Base-by-base conservation (phyloP, 2,113 vertebrate genomes). In the Erythrolamprus reginae region DNA sequence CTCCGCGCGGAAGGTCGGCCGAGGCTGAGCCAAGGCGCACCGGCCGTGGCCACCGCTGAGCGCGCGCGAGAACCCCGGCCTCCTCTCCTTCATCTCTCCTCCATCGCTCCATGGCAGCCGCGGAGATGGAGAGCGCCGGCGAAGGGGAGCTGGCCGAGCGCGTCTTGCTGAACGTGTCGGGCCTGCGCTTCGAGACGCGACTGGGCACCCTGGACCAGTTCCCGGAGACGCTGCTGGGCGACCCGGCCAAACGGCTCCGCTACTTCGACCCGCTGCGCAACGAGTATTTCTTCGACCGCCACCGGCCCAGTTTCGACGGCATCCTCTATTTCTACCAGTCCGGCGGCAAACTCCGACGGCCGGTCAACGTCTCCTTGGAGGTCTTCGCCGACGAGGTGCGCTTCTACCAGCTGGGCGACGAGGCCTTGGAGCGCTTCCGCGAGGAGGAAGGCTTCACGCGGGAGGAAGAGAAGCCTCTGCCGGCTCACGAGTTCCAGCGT, bases 271-370 rank as follows among this genome's bases (percentile, higher is more conserved):
- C 99, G 0, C 97, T 99, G 33, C 96, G 98, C 89, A 99, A 99
- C 90, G 99, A 99, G 96, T 99, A 99, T 96, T 99, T 99, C 92
- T 99, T 99, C n/a, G 99, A 99, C 94, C 98, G 99, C 12, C 98
- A 99, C 97, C 96, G 99, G 24, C 99, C 99, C 84, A 99, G 99
- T 92, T 99, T 99, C 55, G 99, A 99, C 5, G 99, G 97, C 82
- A 99, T 99, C 92, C 95, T 99, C 3, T 99, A 99, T 93, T 99
- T 98, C 85, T 99, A 99, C 91, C 99, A 99, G 97, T 99, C 99
- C 0, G 98, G 99, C 0, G 99, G 99, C 2, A 98, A 98, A 93
- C 98, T 99, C 92, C 96, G 99, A 17, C 95, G 99, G 87, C 99
- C 99, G 0, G 99, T 99, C 93, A 99, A 99, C 0, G 99, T 99